phyloP scores from a whole-genome alignment of 1,140 invertebrate species.

The Atta texana region DNA sequence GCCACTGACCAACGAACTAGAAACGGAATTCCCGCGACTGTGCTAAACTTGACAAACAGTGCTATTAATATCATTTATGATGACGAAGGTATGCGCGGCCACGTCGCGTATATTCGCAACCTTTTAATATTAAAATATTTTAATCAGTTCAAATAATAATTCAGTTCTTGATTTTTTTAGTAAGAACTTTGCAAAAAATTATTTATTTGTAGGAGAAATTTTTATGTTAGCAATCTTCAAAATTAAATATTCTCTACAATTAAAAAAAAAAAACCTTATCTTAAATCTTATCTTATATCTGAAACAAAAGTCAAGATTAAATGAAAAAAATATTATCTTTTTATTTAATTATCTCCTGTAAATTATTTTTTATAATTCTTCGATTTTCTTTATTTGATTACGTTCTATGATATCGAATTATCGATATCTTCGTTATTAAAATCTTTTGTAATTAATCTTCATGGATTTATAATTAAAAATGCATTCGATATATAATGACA shows the following conservation, averaged over 20 bases:
- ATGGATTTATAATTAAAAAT: not conserved
- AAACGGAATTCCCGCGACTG: conserved; percentile 40
- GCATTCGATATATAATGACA: not conserved
- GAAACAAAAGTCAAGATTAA: not conserved
- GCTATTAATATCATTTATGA: conserved; percentile 43
- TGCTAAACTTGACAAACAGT: conserved; percentile 50
- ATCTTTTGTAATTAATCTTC: conserved; percentile 1
- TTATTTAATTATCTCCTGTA: not conserved
- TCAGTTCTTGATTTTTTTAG: not conserved
- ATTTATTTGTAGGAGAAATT: not conserved
- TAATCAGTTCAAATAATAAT: not conserved
- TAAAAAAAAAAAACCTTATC: not conserved
- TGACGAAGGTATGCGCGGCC: conserved; percentile 17
- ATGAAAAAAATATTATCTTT: not conserved
- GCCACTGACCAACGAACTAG: conserved; percentile 38
- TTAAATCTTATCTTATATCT: not conserved
- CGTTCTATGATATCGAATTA: not conserved
- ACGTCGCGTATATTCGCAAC: not conserved
- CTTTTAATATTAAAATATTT: conserved; percentile 15
- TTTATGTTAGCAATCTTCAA: not conserved
- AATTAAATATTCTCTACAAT: not conserved
- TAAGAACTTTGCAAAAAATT: not conserved
- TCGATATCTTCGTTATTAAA: not conserved
- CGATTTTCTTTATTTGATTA: not conserved
- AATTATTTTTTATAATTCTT: not conserved